Evolutionary conservation across 1,140 invertebrate species (phyloP).

Genomic region (Onthophagus taurus): DNA sequence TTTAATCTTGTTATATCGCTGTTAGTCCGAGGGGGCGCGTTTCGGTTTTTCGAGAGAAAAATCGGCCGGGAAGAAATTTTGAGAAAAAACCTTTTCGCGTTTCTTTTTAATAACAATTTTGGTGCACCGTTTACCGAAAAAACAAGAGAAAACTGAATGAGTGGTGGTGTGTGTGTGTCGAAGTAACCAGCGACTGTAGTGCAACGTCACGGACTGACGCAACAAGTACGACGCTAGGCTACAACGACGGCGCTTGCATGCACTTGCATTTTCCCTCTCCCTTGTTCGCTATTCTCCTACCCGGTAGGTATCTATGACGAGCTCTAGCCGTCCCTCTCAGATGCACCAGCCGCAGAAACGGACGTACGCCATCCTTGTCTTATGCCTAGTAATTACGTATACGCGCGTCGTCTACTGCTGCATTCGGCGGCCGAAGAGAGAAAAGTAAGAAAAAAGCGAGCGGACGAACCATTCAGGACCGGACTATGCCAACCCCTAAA

Average conservation of each 20-base stretch:
- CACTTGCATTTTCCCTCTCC: slow-evolving; percentile 36
- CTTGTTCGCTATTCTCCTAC: slow-evolving; percentile 14
- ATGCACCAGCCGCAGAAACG: slow-evolving; percentile 5
- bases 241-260: slow-evolving; percentile 36
- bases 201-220: slow-evolving; percentile 37
- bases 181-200: slow-evolving; percentile 15
- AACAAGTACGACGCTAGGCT: slow-evolving; percentile 39
- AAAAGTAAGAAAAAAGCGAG: slow-evolving; percentile 1
- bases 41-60: too few relatives aligned
- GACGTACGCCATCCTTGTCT: neutral
- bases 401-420: slow-evolving; percentile 11
- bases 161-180: too few relatives aligned
- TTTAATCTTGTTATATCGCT: too few relatives aligned
- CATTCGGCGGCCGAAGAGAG: slow-evolving; percentile 3
- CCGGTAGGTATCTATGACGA: slow-evolving; percentile 16
- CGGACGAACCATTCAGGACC: neutral
- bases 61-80: too few relatives aligned
- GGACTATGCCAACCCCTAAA: too few relatives aligned
- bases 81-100: too few relatives aligned
- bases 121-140: too few relatives aligned
- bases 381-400: slow-evolving; percentile 4
- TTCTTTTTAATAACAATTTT: too few relatives aligned
- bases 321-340: slow-evolving; percentile 12
- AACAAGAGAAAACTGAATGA: neutral
- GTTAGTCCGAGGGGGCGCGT: too few relatives aligned